A percentile compares a stretch with the other conserved stretches of the same genome.
These are phyloP conservation scores for Poecilia velifera DNA, from an alignment of 2,797 vertebrate species.

Conservation along the genomic window DNA sequence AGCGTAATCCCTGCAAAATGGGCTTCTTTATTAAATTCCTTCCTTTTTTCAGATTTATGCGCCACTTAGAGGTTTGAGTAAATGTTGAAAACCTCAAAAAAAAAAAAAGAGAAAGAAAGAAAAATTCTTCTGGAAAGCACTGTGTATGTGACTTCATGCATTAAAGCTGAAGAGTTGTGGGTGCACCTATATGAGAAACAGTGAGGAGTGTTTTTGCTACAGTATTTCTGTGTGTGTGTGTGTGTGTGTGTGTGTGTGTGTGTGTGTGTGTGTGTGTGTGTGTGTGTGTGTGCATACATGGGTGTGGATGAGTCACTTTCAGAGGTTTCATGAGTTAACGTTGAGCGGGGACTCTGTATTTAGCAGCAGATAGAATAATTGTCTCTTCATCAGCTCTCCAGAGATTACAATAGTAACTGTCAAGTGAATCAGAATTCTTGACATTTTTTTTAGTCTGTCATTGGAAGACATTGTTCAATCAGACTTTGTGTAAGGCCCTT, in stretches of 20 bases:
- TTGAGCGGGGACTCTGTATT: slow-evolving; percentile 62
- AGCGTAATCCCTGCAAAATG: not conserved
- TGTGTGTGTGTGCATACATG: slow-evolving; percentile 11
- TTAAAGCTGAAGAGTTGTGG: slow-evolving; percentile 43
- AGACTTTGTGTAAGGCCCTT: slow-evolving; percentile 40
- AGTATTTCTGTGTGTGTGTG: slow-evolving; percentile 14
- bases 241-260: slow-evolving; percentile 6
- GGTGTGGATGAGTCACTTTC: slow-evolving; percentile 63
- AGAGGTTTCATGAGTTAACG: slow-evolving; percentile 65
- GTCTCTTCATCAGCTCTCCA: slow-evolving; percentile 68
- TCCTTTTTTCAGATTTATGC: not conserved
- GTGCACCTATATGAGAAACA: slow-evolving; percentile 35
- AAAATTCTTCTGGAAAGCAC: not conserved
- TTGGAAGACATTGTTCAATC: slow-evolving; percentile 50
- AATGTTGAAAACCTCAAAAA: not conserved
- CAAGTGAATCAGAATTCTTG: slow-evolving; percentile 64
- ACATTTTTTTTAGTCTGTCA: slow-evolving; percentile 46
- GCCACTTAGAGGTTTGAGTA: not conserved
- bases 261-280: slow-evolving; percentile 6
- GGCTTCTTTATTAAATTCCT: not conserved
- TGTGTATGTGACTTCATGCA: slow-evolving; percentile 22
- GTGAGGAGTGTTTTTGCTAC: slow-evolving; percentile 38
- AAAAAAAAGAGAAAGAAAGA: too few species aligned
- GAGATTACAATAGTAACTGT: slow-evolving; percentile 66
- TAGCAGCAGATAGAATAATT: slow-evolving; percentile 66